Evolutionary conservation across 2,113 vertebrate species (phyloP), one percentile per base, ranked within the genome.

Genomic region (Pseudopodoces humilis): DNA sequence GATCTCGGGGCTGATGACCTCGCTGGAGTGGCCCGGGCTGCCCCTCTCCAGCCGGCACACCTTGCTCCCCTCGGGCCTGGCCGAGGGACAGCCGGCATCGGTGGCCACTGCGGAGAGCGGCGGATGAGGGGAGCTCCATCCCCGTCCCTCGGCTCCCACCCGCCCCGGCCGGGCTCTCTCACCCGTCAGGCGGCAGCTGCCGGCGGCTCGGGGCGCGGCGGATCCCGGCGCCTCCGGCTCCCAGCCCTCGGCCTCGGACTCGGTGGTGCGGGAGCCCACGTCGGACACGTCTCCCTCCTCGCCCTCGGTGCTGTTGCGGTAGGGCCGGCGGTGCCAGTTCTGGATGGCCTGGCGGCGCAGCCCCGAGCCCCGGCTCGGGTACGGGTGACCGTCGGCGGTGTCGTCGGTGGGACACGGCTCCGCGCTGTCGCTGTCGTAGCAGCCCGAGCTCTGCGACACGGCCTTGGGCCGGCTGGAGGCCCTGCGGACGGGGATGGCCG

Each of bases 1-100:
- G 92, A 99, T 98, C 97, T 99, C 99, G 0, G 99, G 99, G 97
- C 99, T 99, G 98, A 99, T 99, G 88, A 99, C 99, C 96, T 99
- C 99, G 4, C 98, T 99, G 90, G 98, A 98, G 94, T 98, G 98
- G 2, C 98, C 98, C 0, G 98, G 99, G 97, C 98, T 98, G 74
- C 98, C 98, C 95, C 98, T 98, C 90, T 99, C 99, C 5, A 98
- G 98, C 63, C 98, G 97, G 33, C 88, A 67, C 39, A 8, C 96
- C 80, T 98, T 97, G 60, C 85, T 94, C 43, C 96, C 97, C 69
- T 98, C 98, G 0, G 96, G 90, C 79, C 97, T 96, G 86, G n/a
- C n/a, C n/a, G n/a, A n/a, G n/a, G n/a, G n/a, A n/a, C n/a, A n/a
- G n/a, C n/a, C n/a, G n/a, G 83, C 20, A 0, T 89, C 90, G 7